Evolutionary conservation across 2,113 vertebrate genomes (phyloP).

Genomic region (Delphinus delphis): DNA sequence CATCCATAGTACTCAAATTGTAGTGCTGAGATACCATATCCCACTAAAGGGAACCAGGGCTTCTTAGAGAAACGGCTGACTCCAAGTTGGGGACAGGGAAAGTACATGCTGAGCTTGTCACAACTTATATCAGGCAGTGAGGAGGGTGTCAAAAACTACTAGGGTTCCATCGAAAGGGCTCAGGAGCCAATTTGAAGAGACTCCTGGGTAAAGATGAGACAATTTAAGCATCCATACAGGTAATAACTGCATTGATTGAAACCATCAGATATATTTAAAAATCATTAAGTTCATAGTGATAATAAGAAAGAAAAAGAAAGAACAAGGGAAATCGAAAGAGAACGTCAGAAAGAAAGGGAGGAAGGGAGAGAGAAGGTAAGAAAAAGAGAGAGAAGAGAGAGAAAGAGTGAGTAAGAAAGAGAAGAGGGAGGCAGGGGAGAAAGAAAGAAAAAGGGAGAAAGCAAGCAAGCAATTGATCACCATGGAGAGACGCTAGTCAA

Average conservation of each 20-base stretch:
- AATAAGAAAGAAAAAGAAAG: background rate
- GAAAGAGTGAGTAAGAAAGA: background rate
- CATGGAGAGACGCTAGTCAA: background rate
- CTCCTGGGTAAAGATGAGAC: background rate
- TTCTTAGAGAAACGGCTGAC: background rate
- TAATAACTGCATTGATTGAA: background rate
- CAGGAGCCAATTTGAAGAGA: background rate
- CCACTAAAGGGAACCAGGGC: background rate
- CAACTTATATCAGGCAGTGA: background rate
- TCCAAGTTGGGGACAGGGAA: background rate
- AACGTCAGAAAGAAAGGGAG: background rate
- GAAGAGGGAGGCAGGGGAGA: background rate
- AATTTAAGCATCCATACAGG: background rate
- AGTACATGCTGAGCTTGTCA: background rate
- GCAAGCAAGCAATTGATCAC: background rate
- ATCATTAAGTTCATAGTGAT: background rate
- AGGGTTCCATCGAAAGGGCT: background rate
- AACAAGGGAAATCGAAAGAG: background rate
- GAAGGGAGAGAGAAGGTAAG: too few relatives aligned
- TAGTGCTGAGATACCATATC: background rate
- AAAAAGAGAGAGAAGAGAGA: background rate
- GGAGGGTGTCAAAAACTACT: background rate
- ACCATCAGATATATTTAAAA: background rate
- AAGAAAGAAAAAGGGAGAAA: background rate
- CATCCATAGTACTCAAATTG: background rate